phyloP scores from a whole-genome alignment of 2,113 vertebrate genomes.

The Theristicus caerulescens region DNA sequence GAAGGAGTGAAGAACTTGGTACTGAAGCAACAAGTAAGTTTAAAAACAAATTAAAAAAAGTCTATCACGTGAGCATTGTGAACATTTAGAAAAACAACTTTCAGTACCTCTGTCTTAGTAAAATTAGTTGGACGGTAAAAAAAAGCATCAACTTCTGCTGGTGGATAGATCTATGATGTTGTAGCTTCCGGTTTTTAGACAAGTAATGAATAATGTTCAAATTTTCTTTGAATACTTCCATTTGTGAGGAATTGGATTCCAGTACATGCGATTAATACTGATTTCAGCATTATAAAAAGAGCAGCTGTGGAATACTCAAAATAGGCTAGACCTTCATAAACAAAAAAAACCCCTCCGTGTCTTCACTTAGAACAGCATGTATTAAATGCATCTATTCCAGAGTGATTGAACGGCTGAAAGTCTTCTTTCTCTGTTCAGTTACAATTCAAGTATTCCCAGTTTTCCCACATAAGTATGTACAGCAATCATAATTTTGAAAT shows the following conservation, averaged over 20 bases:
- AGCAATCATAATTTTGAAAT: not conserved
- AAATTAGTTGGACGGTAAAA: not conserved
- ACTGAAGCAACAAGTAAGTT: constrained; percentile 93
- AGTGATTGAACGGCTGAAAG: not conserved
- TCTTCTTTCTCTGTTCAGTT: not conserved
- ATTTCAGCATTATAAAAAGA: not conserved
- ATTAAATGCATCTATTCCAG: not conserved
- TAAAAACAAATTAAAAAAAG: not conserved
- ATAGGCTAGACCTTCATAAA: not conserved
- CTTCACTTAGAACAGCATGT: not conserved
- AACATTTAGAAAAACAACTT: not conserved
- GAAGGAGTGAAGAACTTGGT: constrained; percentile 99
- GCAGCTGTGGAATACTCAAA: not conserved
- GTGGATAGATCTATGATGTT: not conserved
- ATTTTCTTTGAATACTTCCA: not conserved
- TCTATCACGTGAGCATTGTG: not conserved
- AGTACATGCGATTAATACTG: not conserved
- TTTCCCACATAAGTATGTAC: not conserved
- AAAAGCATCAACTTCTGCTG: not conserved
- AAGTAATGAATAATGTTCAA: not conserved
- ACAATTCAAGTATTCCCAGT: not conserved
- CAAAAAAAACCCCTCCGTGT: not conserved
- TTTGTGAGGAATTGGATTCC: not conserved
- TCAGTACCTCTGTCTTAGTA: not conserved
- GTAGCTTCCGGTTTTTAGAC: not conserved